Evolutionary conservation across 2,797 vertebrate species (phyloP), one percentile per base, ranked within the genome.

Genomic region (Cuniculus paca): DNA sequence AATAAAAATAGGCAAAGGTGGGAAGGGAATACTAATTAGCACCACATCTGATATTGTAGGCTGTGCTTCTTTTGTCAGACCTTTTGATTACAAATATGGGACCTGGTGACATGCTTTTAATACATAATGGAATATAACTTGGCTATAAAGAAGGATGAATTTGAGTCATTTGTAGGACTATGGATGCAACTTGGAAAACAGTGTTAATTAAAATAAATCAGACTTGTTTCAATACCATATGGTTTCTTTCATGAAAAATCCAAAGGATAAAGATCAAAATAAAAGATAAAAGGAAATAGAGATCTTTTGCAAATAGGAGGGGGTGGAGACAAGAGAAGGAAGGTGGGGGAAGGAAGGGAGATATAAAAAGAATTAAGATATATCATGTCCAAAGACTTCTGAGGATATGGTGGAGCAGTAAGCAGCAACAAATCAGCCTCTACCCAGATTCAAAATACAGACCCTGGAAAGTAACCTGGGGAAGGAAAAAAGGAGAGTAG

Each of bases 1-100:
- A 93, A 56, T 90, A 65, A 63, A 95, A 90, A 78, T 82, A 82
- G 56, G 36, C 61, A 93, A 81, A 42, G 65, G 60, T 24, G 61
- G 61, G 42, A 88, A 70, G 45, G 45, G n/a, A 39, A 39, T 39
- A 70, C 68, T 77, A 74, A 16, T 65, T 31, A 65, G 34, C 20
- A n/a, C 36, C 9, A 42, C 68, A 50, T 17, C 22, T 82, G 58
- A 82, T 63, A 31, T 89, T 85, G 50, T 63, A n/a, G 11, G 39
- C 20, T 17, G 26, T 74, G 28, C 45, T 94, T 84, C 48, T 72
- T 70, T 94, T 83, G 17, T 79, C 16, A 88, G n/a, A 58, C 58
- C 26, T 95, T 84, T 94, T 77, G 22, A 52, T 92, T 81, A 93
- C 52, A 63, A 72, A n/a, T 78, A 68, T 0, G 0, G 16, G 79